Evolutionary conservation across 1,140 invertebrate species (phyloP).

Genomic region (Zeugodacus cucurbitae): DNA sequence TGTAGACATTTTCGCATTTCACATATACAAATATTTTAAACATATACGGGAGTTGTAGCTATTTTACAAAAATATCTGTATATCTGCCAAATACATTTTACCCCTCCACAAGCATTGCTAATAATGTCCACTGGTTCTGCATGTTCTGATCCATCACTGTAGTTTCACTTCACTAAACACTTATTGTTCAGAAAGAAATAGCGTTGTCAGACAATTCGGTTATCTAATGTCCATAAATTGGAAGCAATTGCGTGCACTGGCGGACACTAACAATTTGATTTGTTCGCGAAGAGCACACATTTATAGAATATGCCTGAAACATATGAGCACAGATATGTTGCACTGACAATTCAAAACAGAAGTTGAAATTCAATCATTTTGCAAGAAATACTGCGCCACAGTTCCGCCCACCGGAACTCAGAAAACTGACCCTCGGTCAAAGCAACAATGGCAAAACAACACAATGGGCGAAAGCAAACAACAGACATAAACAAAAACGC

Average conservation of each 20-base stretch:
- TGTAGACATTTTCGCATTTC: no score
- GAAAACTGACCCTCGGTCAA: background rate
- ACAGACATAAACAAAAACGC: background rate
- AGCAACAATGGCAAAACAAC: background rate
- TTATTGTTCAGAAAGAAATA: background rate
- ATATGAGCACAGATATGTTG: background rate
- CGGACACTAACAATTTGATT: no score
- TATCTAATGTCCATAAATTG: constrained; percentile 1
- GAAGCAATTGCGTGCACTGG: background rate
- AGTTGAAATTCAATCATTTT: background rate
- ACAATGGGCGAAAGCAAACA: no score
- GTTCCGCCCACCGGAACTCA: background rate
- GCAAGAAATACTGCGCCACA: background rate
- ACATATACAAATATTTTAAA: no score
- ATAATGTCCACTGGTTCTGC: background rate
- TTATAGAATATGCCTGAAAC: background rate
- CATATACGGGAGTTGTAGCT: no score
- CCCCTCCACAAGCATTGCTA: no score
- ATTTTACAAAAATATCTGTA: no score
- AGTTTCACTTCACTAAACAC: background rate
- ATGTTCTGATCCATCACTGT: no score
- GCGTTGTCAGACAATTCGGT: background rate
- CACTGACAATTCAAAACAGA: background rate
- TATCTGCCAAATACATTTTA: no score
- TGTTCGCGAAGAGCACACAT: background rate